These are phyloP conservation scores for Allolobophora icterica DNA, from an alignment of 2,888 invertebrate species.

Conservation along the genomic window DNA sequence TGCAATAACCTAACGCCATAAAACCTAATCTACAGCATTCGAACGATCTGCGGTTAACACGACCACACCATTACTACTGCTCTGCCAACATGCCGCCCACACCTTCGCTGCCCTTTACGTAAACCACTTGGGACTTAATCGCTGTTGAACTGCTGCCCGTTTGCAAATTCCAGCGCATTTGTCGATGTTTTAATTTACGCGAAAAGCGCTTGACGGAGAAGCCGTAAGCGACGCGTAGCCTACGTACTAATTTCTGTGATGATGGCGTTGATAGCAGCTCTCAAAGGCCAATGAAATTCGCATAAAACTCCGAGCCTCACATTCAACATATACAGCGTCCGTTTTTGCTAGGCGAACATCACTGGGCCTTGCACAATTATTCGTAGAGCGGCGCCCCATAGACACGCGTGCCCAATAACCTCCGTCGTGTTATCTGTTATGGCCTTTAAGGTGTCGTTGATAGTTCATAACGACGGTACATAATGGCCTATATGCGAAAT, in stretches of 20 bases:
- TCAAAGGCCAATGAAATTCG: slow-evolving; percentile 17
- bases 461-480: background rate
- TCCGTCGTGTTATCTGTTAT: background rate
- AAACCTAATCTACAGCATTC: background rate
- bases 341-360: background rate
- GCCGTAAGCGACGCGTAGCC: background rate
- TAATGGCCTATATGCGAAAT: slow-evolving; percentile 11
- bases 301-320: background rate
- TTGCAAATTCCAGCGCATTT: background rate
- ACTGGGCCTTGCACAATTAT: background rate
- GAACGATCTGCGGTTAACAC: background rate
- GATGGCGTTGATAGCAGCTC: background rate
- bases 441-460: slow-evolving; percentile 17
- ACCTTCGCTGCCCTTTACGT: background rate
- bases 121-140: background rate
- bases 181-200: slow-evolving; percentile 1
- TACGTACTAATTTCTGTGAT: slow-evolving; percentile 1
- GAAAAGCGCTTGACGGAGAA: background rate
- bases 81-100: background rate
- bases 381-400: background rate
- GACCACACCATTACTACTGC: background rate
- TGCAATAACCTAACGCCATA: background rate
- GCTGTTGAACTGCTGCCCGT: background rate
- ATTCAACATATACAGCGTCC: background rate
- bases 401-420: background rate